Conservation (phyloP, 2,797 vertebrate genomes). For the Pteropus rufus region DNA sequence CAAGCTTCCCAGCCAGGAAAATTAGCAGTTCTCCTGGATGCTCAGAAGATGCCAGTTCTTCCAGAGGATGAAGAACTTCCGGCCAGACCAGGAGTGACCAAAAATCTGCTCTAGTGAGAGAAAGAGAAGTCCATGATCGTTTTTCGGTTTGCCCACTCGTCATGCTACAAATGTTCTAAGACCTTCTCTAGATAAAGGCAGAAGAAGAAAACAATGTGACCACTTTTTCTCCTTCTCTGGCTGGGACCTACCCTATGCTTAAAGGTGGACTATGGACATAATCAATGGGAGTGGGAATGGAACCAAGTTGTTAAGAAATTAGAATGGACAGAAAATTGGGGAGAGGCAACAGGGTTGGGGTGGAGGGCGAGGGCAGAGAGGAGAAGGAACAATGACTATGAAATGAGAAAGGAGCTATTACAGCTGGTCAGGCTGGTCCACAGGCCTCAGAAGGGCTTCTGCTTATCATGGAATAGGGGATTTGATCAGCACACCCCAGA, state of each 20-base stretch:
- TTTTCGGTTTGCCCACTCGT: not conserved
- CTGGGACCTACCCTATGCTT: not conserved
- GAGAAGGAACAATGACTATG: not conserved
- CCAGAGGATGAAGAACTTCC: slow-evolving; percentile 10
- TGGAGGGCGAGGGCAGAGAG: rapidly evolving
- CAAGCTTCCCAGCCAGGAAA: not conserved
- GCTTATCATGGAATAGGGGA: not conserved
- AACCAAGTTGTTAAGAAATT: not conserved
- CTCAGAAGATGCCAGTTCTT: not conserved
- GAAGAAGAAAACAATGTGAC: not conserved
- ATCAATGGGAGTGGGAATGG: not conserved
- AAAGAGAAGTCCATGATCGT: not conserved
- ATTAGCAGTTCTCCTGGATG: not conserved
- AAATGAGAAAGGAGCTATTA: not conserved
- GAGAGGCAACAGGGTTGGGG: not conserved
- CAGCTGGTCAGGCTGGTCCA: not conserved
- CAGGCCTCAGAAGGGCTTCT: not conserved
- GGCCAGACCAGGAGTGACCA: not conserved
- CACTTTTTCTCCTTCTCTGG: not conserved
- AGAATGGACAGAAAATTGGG: not conserved
- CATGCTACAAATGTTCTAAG: not conserved
- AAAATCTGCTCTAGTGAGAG: not conserved
- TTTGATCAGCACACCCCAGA: not conserved
- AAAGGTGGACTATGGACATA: not conserved
- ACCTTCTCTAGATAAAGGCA: not conserved